These are phyloP conservation scores for Enhydra lutris DNA, from an alignment of 2,113 vertebrate genomes.

Conservation along the genomic window DNA sequence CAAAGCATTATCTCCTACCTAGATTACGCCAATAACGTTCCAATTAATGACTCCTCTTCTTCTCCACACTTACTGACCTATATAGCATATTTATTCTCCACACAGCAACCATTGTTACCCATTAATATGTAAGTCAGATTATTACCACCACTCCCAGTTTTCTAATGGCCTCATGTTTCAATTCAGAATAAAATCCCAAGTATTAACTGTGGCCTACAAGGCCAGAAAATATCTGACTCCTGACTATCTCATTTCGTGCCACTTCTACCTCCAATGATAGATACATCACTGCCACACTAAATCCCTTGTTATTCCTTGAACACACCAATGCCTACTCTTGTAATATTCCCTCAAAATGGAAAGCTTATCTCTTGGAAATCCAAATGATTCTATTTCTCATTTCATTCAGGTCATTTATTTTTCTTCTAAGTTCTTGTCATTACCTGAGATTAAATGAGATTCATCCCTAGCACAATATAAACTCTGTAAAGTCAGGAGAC, in stretches of 20 bases:
- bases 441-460: background rate
- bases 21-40: background rate
- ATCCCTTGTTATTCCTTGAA: background rate
- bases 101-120: background rate
- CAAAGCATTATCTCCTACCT: background rate
- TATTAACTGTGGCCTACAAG: background rate
- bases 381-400: background rate
- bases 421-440: background rate
- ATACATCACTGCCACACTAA: background rate
- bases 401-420: background rate
- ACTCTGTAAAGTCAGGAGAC: background rate
- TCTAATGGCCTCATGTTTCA: background rate
- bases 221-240: background rate
- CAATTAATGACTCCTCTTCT: background rate
- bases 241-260: background rate
- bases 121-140: constrained; percentile 7
- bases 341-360: background rate
- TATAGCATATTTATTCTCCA: background rate
- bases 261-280: background rate
- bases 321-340: background rate
- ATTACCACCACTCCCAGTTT: background rate
- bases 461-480: background rate
- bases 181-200: background rate
- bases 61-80: background rate
- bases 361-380: background rate